Conservation (phyloP, 2,797 vertebrate genomes). For the Kryptolebias ocellatus region DNA sequence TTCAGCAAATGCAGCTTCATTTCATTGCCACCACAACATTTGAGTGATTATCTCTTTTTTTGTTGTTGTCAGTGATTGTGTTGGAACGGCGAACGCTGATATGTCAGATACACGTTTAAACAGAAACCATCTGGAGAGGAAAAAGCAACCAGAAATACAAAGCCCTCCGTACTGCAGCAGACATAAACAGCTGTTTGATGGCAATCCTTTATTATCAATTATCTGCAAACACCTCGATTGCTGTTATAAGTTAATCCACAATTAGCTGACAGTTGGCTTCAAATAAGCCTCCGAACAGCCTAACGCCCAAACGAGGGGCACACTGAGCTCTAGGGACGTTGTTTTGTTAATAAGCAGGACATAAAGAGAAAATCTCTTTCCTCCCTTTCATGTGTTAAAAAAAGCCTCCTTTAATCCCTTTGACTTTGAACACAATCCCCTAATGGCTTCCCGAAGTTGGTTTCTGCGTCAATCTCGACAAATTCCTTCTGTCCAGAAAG, state of each 20-base stretch:
- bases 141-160: not conserved
- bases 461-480: constrained; percentile 53
- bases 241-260: constrained; percentile 36
- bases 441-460: constrained; percentile 58
- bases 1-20: too few relatives aligned
- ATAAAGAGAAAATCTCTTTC: constrained; percentile 18
- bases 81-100: not conserved
- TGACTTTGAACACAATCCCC: constrained; percentile 62
- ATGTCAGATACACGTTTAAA: not conserved
- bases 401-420: constrained; percentile 70
- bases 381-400: constrained; percentile 57
- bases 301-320: constrained; percentile 14
- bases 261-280: constrained; percentile 9
- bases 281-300: constrained; percentile 18
- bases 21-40: too few relatives aligned
- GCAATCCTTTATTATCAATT: constrained; percentile 18
- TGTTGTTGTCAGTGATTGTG: too few relatives aligned
- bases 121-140: not conserved
- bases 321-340: constrained; percentile 2
- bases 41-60: too few relatives aligned
- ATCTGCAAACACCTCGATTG: constrained; percentile 18
- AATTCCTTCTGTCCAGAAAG: constrained; percentile 35
- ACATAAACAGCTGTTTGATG: not conserved
- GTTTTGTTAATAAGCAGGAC: constrained; percentile 34
- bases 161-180: not conserved